phyloP scores from a whole-genome alignment of 1,140 invertebrate genomes.

The Drosophila tsacasi region DNA sequence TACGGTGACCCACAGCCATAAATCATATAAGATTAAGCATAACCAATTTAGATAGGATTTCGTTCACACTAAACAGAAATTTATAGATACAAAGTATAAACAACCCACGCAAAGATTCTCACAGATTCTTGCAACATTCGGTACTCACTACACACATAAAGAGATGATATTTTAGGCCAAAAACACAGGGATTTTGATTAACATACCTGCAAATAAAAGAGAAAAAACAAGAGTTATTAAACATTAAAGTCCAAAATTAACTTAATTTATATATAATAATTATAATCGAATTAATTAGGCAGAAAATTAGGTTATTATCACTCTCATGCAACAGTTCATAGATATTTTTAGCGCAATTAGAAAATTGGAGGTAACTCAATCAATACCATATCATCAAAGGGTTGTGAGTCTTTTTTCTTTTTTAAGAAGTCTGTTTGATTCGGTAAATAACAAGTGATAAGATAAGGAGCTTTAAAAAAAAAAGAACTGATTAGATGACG shows the following conservation, averaged over 20 bases:
- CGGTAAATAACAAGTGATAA: conserved; percentile 58
- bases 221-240: conserved; percentile 11
- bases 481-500: conserved; percentile 47
- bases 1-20: neutral
- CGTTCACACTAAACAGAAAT: conserved; percentile 12
- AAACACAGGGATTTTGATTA: neutral
- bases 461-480: conserved; percentile 35
- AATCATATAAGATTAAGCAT: neutral
- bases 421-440: conserved; percentile 9
- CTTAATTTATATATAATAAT: conserved; percentile 9
- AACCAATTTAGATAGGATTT: neutral
- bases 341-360: conserved; percentile 45
- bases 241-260: neutral
- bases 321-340: conserved; percentile 34
- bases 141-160: conserved; percentile 21
- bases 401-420: conserved; percentile 1
- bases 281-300: too few relatives aligned
- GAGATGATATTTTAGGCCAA: neutral
- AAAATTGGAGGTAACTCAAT: conserved; percentile 48
- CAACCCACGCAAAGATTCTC: conserved; percentile 7
- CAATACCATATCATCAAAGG: conserved; percentile 20
- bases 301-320: neutral
- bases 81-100: conserved; percentile 2
- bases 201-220: conserved; percentile 66
- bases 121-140: neutral